Evolutionary conservation across 2,113 vertebrate genomes (phyloP).

Genomic region (Scatophagus argus): DNA sequence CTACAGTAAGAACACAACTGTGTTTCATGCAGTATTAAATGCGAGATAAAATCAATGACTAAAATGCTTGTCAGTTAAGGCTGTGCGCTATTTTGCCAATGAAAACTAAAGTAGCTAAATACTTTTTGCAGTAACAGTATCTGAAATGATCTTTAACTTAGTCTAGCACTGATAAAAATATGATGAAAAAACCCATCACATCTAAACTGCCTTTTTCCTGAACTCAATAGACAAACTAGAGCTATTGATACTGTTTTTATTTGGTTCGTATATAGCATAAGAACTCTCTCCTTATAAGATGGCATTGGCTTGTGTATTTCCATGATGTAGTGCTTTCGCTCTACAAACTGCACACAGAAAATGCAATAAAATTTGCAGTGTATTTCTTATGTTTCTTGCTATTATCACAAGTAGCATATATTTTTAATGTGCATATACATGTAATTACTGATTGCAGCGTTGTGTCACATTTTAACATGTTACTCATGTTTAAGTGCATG

Average conservation of each 20-base stretch:
- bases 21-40: background rate
- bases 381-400: background rate
- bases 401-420: background rate
- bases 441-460: background rate
- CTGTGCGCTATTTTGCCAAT: background rate
- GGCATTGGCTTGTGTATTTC: background rate
- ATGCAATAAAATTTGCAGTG: background rate
- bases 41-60: background rate
- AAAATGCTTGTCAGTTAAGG: background rate
- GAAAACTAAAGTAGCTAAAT: background rate
- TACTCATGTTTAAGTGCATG: slow-evolving; percentile 1
- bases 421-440: background rate
- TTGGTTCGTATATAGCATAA: no score
- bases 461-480: background rate
- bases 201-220: background rate
- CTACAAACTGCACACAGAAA: background rate
- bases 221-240: no score
- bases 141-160: background rate
- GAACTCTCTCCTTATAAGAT: background rate
- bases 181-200: background rate
- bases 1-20: background rate
- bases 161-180: background rate
- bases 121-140: background rate
- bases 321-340: no score
- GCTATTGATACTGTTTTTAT: no score